Conservation (phyloP, 2,888 invertebrate species). For the Gisinianus flammeolus region DNA sequence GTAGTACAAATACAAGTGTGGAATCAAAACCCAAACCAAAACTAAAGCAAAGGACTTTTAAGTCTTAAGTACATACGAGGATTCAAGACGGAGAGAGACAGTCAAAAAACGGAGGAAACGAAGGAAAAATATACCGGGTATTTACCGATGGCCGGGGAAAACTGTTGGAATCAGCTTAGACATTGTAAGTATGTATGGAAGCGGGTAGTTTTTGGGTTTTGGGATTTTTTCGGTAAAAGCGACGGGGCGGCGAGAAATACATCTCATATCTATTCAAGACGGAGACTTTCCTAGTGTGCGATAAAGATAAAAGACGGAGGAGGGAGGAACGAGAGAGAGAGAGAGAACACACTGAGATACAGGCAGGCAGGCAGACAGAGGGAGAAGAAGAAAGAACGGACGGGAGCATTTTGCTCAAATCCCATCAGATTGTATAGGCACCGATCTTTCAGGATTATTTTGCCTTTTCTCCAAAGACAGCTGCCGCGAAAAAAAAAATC, state of each 20-base stretch:
- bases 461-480: constrained; percentile 44
- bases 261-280: constrained; percentile 51
- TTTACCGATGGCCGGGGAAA: constrained; percentile 6
- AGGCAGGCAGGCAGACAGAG: constrained; percentile 32
- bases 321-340: neutral
- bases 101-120: neutral
- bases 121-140: neutral
- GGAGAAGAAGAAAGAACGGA: constrained; percentile 33
- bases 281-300: constrained; percentile 42
- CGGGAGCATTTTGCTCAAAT: constrained; percentile 45
- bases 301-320: constrained; percentile 41
- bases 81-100: constrained; percentile 1
- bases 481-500: constrained; percentile 43
- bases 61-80: no score
- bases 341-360: neutral
- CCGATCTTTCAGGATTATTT: constrained; percentile 43
- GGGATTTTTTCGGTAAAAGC: neutral
- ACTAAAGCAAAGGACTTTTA: no score
- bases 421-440: constrained; percentile 50
- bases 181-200: constrained; percentile 10
- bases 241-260: constrained; percentile 23
- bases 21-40: no score
- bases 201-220: neutral
- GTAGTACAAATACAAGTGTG: neutral
- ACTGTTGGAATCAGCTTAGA: neutral